Base-by-base conservation (phyloP, 2,888 invertebrate genomes). In the Punctoribates punctum region DNA sequence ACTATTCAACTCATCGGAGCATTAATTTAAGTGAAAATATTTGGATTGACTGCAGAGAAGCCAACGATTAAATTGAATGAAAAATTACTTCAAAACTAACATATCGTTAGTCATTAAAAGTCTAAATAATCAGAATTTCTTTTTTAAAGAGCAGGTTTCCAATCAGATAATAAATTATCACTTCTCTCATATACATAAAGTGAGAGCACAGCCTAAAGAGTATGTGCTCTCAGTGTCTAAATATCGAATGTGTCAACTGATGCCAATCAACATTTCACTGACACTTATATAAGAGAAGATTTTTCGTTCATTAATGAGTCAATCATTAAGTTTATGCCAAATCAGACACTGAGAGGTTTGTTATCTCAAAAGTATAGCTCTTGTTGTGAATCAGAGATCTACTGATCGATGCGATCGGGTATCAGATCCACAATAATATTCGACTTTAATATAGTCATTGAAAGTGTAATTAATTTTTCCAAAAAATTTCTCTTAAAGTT, bases 161-260 rank as follows among this genome's bases (percentile, higher is more conserved):
- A 67, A 67, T 67, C 67, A 67, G 67, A 67, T 67, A 67, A 67
- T 67, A 11, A 67, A 38, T 67, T 67, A 67, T 67, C 67, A 67
- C 67, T 38, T 38, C 38, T 67, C 34, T 67, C 11, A 20, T 17
- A 48, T 48, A 48, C 11, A 48, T 54, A n/a, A 6, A n/a, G 15
- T n/a, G 9, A 60, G 4, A 60, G 25, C 11, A 60, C 60, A 13
- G 13, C 27, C 25, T 23, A 20, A 9, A 60, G 25, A 60, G 25
- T 8, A n/a, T 20, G 38, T 38, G 4, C 67, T 60, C 17, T 17
- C 48, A 6, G 15, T 48, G n/a, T 27, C 60, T 57, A 57, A 67
- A 6, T 34, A 38, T 67, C 20, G 15, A 38, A 34, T 20, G 67
- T 38, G 67, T 67, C 67, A 67, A 67, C 20, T 67, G 38, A 38